phyloP scores from a whole-genome alignment of 2,113 vertebrate genomes.

The Neotoma lepida region DNA sequence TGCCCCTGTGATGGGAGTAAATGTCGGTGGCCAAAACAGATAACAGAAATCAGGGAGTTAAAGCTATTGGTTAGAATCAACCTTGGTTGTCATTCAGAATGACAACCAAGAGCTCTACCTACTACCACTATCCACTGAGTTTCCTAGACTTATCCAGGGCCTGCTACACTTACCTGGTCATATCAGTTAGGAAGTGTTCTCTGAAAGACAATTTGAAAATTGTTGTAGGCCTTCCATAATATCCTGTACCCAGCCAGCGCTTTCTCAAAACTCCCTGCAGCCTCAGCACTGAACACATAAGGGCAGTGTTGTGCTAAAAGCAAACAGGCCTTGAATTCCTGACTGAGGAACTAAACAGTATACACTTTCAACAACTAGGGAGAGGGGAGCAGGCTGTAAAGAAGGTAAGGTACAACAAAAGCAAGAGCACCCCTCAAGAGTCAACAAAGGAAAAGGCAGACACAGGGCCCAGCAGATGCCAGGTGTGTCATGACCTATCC shows the following conservation, averaged over 20 bases:
- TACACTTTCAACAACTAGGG: background rate
- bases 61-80: background rate
- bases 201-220: background rate
- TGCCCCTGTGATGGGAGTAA: background rate
- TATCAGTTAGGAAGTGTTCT: background rate
- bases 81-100: background rate
- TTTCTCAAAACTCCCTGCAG: background rate
- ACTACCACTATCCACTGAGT: background rate
- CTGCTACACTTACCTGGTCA: background rate
- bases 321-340: background rate
- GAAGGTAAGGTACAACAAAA: background rate
- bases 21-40: background rate
- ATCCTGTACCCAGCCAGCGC: fast-evolving
- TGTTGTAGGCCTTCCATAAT: background rate
- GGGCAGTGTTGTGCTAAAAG: background rate
- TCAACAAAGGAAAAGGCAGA: background rate
- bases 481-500: background rate
- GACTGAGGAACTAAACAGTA: background rate
- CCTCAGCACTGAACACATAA: background rate
- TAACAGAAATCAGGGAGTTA: background rate
- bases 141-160: background rate
- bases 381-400: background rate
- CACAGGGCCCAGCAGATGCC: background rate
- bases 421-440: background rate
- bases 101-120: background rate